Conservation (phyloP, 2,797 vertebrate genomes). For the Falco peregrinus region DNA sequence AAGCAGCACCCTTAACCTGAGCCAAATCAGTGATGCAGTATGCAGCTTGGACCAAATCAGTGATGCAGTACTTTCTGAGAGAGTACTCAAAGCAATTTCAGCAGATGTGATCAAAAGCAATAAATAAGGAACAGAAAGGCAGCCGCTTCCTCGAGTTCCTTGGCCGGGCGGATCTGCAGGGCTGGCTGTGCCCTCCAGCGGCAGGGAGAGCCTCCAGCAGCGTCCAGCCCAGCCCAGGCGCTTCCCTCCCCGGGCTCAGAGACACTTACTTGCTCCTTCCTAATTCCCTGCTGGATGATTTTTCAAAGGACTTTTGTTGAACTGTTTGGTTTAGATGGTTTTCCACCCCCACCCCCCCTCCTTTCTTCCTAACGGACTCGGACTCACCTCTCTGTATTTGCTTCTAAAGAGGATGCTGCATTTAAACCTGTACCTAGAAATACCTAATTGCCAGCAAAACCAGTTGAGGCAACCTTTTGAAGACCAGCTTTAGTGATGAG, state of each 20-base stretch:
- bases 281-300: not conserved
- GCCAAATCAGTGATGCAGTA: not conserved
- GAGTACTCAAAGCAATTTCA: not conserved
- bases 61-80: rapidly evolving
- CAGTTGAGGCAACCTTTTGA: not conserved
- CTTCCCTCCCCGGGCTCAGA: not conserved
- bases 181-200: constrained; percentile 35
- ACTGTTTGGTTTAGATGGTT: too few relatives aligned
- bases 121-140: not conserved
- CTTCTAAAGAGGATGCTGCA: not conserved
- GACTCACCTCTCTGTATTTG: not conserved
- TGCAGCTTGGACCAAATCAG: not conserved
- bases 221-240: rapidly evolving
- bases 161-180: not conserved
- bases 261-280: rapidly evolving
- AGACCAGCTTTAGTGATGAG: rapidly evolving
- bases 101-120: not conserved
- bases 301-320: not conserved
- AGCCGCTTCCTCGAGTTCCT: not conserved
- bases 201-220: not conserved
- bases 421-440: not conserved
- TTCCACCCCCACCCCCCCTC: too few relatives aligned
- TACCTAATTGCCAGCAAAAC: not conserved
- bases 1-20: not conserved
- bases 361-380: not conserved